phyloP scores from a whole-genome alignment of 2,113 vertebrate genomes.

The Colius striatus region DNA sequence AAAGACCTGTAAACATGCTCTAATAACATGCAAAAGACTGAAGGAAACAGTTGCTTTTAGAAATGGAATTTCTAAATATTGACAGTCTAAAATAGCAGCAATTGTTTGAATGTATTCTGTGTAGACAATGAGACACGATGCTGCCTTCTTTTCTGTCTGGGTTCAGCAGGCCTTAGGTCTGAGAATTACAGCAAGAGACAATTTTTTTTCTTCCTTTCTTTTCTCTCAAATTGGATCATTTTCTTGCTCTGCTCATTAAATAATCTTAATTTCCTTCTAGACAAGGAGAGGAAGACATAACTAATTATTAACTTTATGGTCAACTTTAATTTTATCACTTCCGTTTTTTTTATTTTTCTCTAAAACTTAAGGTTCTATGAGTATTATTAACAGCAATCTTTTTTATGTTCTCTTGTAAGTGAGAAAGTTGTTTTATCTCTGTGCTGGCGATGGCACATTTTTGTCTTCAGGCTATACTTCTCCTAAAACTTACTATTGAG shows the following conservation, averaged over 20 bases:
- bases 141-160: neutral
- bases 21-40: neutral
- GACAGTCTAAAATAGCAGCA: neutral
- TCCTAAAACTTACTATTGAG: neutral
- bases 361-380: neutral
- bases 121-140: neutral
- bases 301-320: neutral
- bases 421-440: neutral
- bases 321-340: neutral
- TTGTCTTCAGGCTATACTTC: neutral
- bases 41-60: neutral
- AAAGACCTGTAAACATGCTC: neutral
- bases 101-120: neutral
- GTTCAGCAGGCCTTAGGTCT: neutral
- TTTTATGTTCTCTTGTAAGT: neutral
- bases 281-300: neutral
- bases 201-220: neutral
- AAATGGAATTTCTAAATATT: neutral
- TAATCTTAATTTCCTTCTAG: neutral
- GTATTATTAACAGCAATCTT: neutral
- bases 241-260: slow-evolving; percentile 1
- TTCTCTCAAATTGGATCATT: neutral
- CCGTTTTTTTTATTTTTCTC: neutral
- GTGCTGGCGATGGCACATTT: neutral
- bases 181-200: neutral